Conservation (phyloP, 2,888 invertebrate species). For the Rhimphoctona megacephalus region DNA sequence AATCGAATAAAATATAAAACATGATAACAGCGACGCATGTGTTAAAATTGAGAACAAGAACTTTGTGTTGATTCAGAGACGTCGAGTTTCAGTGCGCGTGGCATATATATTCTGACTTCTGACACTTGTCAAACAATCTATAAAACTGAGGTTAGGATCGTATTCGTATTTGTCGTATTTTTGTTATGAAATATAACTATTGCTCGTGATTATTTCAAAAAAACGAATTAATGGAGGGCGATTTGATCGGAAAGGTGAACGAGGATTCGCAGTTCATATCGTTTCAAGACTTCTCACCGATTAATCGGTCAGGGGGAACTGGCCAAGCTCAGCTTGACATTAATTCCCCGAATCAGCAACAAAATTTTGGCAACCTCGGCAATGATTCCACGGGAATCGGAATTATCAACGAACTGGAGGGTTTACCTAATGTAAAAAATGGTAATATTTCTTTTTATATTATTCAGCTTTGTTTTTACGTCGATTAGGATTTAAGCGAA, state of each 20-base stretch:
- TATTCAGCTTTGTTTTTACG: constrained; percentile 50
- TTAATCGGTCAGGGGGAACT: constrained; percentile 84
- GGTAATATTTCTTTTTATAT: constrained; percentile 72
- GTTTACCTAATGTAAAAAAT: constrained; percentile 74
- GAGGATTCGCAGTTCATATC: constrained; percentile 85
- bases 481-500: not conserved
- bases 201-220: not conserved
- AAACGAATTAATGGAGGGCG: constrained; percentile 72
- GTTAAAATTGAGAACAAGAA: not conserved
- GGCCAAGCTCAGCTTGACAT: constrained; percentile 89
- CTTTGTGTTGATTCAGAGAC: not conserved
- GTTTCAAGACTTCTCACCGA: constrained; percentile 90
- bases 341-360: constrained; percentile 86
- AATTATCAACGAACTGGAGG: constrained; percentile 79
- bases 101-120: constrained; percentile 19
- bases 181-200: not conserved
- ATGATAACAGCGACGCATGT: constrained; percentile 1
- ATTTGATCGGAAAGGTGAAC: constrained; percentile 67
- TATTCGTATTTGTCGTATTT: not conserved
- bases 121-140: constrained; percentile 19
- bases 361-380: constrained; percentile 76
- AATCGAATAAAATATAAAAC: not conserved
- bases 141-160: constrained; percentile 15
- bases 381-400: constrained; percentile 76
- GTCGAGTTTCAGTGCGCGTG: not conserved